A percentile compares a stretch with the other conserved stretches of the same genome.
phyloP scores from a whole-genome alignment of 2,888 invertebrate genomes.

The Prenolepis imparis region DNA sequence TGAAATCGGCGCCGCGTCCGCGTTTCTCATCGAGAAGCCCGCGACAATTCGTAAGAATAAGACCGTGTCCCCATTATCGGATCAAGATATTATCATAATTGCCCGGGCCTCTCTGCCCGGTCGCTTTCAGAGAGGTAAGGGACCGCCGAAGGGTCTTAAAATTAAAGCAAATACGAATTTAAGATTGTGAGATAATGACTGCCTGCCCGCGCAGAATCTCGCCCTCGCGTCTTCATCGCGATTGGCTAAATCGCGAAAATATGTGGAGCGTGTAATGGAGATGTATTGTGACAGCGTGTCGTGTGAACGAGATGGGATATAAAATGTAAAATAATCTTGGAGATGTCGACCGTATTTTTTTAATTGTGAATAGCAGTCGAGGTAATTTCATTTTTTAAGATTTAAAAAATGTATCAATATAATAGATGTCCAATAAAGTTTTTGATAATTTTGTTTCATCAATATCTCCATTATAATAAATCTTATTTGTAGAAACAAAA shows the following conservation, averaged over 20 bases:
- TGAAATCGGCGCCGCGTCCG: conserved; percentile 70
- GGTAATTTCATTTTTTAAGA: too few relatives aligned
- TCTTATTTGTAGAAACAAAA: too few relatives aligned
- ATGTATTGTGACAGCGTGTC: background rate
- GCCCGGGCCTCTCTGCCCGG: conserved; percentile 61
- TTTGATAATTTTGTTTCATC: background rate
- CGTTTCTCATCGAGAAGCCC: conserved; percentile 66
- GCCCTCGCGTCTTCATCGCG: background rate
- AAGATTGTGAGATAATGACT: conserved; percentile 44
- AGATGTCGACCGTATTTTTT: background rate
- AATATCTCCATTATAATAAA: background rate
- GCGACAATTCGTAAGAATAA: conserved; percentile 77
- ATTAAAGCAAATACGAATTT: conserved; percentile 65
- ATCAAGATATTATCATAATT: conserved; percentile 78
- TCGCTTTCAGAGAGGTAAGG: conserved; percentile 35
- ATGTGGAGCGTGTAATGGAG: background rate
- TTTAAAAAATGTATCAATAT: background rate
- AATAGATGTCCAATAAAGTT: background rate
- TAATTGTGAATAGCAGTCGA: background rate
- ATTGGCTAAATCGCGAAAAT: conserved; percentile 15
- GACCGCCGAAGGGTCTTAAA: conserved; percentile 43
- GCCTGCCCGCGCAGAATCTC: background rate
- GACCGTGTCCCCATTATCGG: conserved; percentile 77
- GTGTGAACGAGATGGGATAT: background rate
- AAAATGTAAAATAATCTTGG: background rate